Percentiles rank a stretch among this genome's conserved stretches.
Evolutionary conservation across 2,888 invertebrate genomes (phyloP).

Genomic region (Nomada fucata): DNA sequence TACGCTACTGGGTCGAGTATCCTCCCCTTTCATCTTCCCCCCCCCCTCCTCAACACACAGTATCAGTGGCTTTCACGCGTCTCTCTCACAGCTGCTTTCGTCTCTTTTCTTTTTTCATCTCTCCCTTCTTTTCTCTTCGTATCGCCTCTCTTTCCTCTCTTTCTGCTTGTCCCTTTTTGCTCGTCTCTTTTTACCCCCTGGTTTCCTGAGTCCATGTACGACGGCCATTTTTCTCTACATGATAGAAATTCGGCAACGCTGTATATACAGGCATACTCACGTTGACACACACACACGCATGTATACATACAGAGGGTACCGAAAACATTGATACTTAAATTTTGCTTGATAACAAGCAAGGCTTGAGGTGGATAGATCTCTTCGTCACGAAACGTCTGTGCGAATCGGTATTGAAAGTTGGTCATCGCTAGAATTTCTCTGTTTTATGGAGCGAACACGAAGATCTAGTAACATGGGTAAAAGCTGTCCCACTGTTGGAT

Average conservation of each 20-base stretch:
- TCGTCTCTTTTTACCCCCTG: slow-evolving; percentile 21
- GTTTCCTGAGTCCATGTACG: slow-evolving; percentile 14
- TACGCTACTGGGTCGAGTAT: slow-evolving; percentile 66
- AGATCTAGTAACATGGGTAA: slow-evolving; percentile 48
- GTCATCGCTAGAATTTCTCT: slow-evolving; percentile 61
- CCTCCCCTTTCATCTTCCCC: slow-evolving; percentile 56
- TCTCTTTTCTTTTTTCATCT: slow-evolving; percentile 36
- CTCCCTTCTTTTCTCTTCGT: slow-evolving; percentile 17
- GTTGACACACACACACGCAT: background rate
- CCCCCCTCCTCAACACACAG: slow-evolving; percentile 34
- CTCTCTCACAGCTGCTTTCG: slow-evolving; percentile 45
- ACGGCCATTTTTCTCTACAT: slow-evolving; percentile 57
- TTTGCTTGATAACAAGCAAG: slow-evolving; percentile 1
- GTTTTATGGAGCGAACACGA: slow-evolving; percentile 55
- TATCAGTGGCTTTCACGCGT: slow-evolving; percentile 64
- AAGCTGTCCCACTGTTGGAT: slow-evolving; percentile 29
- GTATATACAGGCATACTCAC: slow-evolving; percentile 6
- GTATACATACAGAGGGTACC: background rate
- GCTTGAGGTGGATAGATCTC: slow-evolving; percentile 8
- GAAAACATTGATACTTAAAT: slow-evolving; percentile 25
- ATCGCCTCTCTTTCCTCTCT: slow-evolving; percentile 37
- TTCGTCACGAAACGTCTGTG: slow-evolving; percentile 22
- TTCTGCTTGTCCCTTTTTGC: slow-evolving; percentile 20
- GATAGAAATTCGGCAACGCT: slow-evolving; percentile 66
- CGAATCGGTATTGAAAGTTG: slow-evolving; percentile 57